phyloP scores from a whole-genome alignment of 2,113 vertebrate species.

The Takifugu bimaculatus region DNA sequence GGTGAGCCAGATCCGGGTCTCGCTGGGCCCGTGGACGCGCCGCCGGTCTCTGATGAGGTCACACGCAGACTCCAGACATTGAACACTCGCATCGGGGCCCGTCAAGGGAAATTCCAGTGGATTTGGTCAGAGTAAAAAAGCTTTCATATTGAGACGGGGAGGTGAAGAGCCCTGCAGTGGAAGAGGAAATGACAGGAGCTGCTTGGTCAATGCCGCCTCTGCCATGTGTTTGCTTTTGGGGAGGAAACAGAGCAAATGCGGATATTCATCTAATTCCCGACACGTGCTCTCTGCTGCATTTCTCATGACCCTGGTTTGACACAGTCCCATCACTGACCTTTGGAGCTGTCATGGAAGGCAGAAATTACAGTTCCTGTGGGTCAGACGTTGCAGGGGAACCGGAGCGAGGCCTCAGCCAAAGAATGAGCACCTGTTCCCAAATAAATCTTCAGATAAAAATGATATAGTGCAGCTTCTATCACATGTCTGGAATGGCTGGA shows the following conservation, averaged over 20 bases:
- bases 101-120: constrained; percentile 36
- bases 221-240: constrained; percentile 3
- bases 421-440: constrained; percentile 63
- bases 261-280: constrained; percentile 45
- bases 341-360: constrained; percentile 43
- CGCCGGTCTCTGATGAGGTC: constrained; percentile 36
- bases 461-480: constrained; percentile 37
- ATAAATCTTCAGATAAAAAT: constrained; percentile 64
- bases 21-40: constrained; percentile 29
- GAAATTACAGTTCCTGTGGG: constrained; percentile 57
- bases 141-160: constrained; percentile 1
- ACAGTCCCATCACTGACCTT: constrained; percentile 56
- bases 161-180: constrained; percentile 23
- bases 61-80: constrained; percentile 44
- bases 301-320: constrained; percentile 68
- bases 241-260: constrained; percentile 21
- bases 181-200: constrained; percentile 26
- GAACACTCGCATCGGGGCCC: constrained; percentile 26
- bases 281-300: constrained; percentile 39
- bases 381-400: constrained; percentile 55
- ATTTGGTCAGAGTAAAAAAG: constrained; percentile 18
- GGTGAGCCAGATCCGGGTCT: constrained; percentile 41
- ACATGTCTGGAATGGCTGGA: constrained; percentile 47
- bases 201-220: constrained; percentile 10
- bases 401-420: constrained; percentile 22